These are phyloP conservation scores for Mamestra brassicae DNA, from an alignment of 2,888 invertebrate genomes.

Conservation along the genomic window DNA sequence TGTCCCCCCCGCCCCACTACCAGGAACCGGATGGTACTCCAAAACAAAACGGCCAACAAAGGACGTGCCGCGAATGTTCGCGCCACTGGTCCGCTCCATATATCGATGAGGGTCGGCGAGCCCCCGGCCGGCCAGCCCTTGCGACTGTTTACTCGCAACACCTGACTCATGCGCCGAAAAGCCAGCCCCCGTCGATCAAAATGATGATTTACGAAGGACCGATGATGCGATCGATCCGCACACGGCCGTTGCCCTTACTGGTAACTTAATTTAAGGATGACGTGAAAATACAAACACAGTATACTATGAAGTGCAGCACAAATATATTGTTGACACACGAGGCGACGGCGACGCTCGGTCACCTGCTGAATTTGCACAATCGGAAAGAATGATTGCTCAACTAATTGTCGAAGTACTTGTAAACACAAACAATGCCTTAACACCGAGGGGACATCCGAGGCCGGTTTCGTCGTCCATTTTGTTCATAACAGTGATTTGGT, in stretches of 20 bases:
- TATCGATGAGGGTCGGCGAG: conserved; percentile 73
- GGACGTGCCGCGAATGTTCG: conserved; percentile 90
- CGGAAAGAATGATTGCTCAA: conserved; percentile 85
- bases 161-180: conserved; percentile 84
- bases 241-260: conserved; percentile 68
- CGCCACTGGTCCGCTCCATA: conserved; percentile 82
- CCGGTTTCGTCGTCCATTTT: conserved; percentile 72
- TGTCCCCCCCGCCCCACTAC: conserved; percentile 88
- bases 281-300: conserved; percentile 75
- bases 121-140: conserved; percentile 72
- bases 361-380: conserved; percentile 81
- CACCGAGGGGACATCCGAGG: conserved; percentile 77
- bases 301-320: conserved; percentile 75
- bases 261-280: conserved; percentile 73
- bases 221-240: conserved; percentile 42
- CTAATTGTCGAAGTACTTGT: conserved; percentile 80
- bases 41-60: conserved; percentile 91
- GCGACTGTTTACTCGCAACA: conserved; percentile 81
- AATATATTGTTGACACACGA: conserved; percentile 79
- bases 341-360: conserved; percentile 65
- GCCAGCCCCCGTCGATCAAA: conserved; percentile 67
- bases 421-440: conserved; percentile 83
- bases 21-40: conserved; percentile 90
- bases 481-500: conserved; percentile 76
- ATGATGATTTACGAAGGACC: conserved; percentile 69